Evolutionary conservation across 2,888 invertebrate species (phyloP).

Genomic region (Gastracanthus pulcherrimus): DNA sequence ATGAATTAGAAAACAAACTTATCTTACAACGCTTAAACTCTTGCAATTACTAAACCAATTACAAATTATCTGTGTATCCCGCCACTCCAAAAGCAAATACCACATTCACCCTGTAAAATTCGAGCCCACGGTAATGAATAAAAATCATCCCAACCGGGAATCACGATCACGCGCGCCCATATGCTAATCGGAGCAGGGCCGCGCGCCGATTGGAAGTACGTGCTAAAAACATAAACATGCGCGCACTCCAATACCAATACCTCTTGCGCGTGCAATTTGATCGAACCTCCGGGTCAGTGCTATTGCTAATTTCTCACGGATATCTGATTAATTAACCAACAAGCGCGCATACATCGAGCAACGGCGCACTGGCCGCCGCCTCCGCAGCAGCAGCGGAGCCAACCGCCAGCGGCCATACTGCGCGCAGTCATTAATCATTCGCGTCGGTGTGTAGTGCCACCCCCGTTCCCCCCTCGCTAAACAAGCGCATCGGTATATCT

Average conservation of each 20-base stretch:
- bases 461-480: neutral
- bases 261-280: conserved; percentile 29
- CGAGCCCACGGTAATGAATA: neutral
- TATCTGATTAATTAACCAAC: conserved; percentile 76
- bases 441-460: conserved; percentile 20
- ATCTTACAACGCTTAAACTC: too few relatives aligned
- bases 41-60: too few relatives aligned
- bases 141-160: conserved; percentile 3
- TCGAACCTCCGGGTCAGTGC: too few relatives aligned
- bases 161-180: conserved; percentile 7
- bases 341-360: too few relatives aligned
- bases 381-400: too few relatives aligned
- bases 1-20: too few relatives aligned
- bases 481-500: neutral
- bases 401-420: too few relatives aligned
- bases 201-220: conserved; percentile 51
- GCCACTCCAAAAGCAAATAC: too few relatives aligned
- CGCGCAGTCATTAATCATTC: conserved; percentile 51
- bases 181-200: conserved; percentile 33
- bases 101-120: neutral
- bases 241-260: neutral
- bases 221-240: conserved; percentile 52
- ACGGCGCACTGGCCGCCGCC: conserved; percentile 36
- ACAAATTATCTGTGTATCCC: too few relatives aligned
- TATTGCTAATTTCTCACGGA: conserved; percentile 60